Evolutionary conservation across 2,113 vertebrate genomes (phyloP).

Genomic region (Otus sunia): DNA sequence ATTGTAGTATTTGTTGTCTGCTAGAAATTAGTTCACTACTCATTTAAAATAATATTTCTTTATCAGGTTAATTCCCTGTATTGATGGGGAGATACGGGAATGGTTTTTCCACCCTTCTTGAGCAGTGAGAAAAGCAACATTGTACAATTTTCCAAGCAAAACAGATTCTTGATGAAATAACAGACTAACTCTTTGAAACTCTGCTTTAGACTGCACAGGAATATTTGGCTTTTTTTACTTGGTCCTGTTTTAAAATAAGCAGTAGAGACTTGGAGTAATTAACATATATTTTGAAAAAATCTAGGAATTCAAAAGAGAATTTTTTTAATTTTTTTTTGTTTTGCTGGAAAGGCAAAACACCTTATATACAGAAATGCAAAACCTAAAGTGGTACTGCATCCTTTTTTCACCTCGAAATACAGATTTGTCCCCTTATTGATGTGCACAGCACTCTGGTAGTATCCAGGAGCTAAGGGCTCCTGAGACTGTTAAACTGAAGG

Average conservation of each 20-base stretch:
- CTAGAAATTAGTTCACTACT: neutral
- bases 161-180: neutral
- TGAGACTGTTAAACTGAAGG: no score
- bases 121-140: neutral
- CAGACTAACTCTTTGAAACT: neutral
- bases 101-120: neutral
- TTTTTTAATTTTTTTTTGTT: neutral
- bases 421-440: neutral
- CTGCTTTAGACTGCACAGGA: neutral
- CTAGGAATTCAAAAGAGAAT: neutral
- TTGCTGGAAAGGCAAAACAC: neutral
- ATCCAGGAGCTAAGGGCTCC: neutral
- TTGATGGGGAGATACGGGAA: neutral
- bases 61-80: neutral
- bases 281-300: neutral
- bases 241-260: neutral
- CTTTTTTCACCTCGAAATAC: neutral
- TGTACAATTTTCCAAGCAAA: neutral
- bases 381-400: neutral
- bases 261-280: neutral
- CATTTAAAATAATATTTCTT: neutral
- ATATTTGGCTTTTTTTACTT: neutral
- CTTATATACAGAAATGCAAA: neutral
- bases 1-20: neutral
- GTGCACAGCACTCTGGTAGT: neutral